Percentiles rank a stretch among this genome's conserved stretches.
Evolutionary conservation across 2,113 vertebrate species (phyloP).

Genomic region (Halichoerus grypus): DNA sequence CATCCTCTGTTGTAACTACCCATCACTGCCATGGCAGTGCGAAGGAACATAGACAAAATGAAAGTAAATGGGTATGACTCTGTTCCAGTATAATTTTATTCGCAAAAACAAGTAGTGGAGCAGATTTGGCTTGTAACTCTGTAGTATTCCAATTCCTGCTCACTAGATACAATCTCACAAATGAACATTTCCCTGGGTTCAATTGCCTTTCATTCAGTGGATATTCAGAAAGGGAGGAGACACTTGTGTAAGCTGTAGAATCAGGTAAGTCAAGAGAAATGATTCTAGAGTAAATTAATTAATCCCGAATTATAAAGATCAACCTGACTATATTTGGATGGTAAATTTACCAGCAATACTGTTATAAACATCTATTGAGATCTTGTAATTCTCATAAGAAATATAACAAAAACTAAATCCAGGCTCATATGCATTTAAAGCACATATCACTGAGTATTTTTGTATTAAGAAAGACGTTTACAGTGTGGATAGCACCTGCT

Average conservation of each 20-base stretch:
- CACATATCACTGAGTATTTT: background rate
- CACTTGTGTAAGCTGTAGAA: background rate
- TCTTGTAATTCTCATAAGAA: background rate
- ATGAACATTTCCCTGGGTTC: background rate
- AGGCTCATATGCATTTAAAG: background rate
- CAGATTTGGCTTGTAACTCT: background rate
- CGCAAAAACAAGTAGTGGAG: background rate
- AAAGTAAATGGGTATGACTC: background rate
- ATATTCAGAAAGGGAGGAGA: background rate
- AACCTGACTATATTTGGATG: background rate
- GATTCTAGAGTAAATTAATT: background rate
- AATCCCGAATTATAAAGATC: background rate
- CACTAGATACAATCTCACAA: background rate
- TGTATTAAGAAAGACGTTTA: background rate
- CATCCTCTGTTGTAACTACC: background rate
- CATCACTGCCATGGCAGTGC: fast-evolving
- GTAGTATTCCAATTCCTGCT: background rate
- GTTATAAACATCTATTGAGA: background rate
- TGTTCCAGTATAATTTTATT: background rate
- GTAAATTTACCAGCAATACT: background rate
- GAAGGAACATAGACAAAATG: background rate
- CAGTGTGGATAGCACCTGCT: background rate
- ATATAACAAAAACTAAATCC: background rate
- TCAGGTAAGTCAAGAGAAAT: background rate
- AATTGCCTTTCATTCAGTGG: background rate